Evolutionary conservation across 1,140 invertebrate genomes (phyloP), one percentile per base, ranked within the genome.

Genomic region (Micrasema minimum): DNA sequence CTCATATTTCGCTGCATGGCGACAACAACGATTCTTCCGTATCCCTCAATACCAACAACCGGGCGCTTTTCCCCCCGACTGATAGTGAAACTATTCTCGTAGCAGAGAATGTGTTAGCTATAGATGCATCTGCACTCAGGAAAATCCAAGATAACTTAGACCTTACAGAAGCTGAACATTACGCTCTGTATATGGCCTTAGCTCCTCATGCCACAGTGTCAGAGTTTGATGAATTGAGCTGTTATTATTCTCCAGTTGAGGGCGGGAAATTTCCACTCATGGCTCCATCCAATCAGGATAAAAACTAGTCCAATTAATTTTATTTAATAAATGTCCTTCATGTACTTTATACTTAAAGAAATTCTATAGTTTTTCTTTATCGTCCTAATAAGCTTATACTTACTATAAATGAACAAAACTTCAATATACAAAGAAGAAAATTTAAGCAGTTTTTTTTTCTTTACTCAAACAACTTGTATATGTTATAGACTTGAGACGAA

Each of bases 221-320:
- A 7, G 93, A 95, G 78, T 95, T 95, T 77, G 93, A 95, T 77
- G 93, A 95, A 77, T 89, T 90, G 77, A 94, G 92, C 22, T 92
- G 90, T 79, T 95, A 93, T 79, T 95, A 95, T 79, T 92, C 92
- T 38, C 89, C 92, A 1, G 90, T 94, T 9, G 92, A 94, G 79
- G 91, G 89, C 16, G 89, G 90, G 31, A 91, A 91, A 79, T 82
- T 81, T 75, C 80, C 82, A 48, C 59, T 69, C 14, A 68, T 67
- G 20, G 59, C 74, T 3, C 66, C 67, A 20, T 57, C 71, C 43
- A 69, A 59, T 66, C 71, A 71, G 20, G 71, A 75, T 62, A 71
- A 59, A 64, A 69, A 75, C 71, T 76, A 75, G 78, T 46, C 7
- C 22, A 59, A 59, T 38, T 41, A 0, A 11, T 48, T 20, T 31